phyloP scores from a whole-genome alignment of 2,113 vertebrate genomes.

The Zingel zingel region DNA sequence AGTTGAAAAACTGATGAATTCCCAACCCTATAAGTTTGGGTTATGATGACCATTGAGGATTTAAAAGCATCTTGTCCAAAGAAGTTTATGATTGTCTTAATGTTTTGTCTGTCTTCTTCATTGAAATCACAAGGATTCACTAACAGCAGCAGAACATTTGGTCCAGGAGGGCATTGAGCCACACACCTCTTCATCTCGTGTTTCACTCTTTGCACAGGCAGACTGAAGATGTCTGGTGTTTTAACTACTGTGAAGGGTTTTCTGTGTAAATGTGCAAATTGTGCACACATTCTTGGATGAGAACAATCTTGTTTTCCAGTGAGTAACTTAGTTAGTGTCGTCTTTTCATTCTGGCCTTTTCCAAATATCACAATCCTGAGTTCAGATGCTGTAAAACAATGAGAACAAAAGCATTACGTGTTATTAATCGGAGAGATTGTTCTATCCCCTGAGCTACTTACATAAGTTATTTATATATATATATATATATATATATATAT shows the following conservation, averaged over 20 bases:
- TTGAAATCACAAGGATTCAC: slow-evolving; percentile 45
- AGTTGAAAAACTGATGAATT: slow-evolving; percentile 22
- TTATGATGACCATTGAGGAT: slow-evolving; percentile 28
- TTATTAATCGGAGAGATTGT: too few species aligned
- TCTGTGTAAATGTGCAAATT: not conserved
- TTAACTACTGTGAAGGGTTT: too few species aligned
- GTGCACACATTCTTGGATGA: not conserved
- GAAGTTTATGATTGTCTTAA: slow-evolving; percentile 1
- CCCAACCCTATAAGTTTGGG: not conserved
- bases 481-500: too few species aligned
- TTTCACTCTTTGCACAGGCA: too few species aligned
- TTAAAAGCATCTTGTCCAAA: slow-evolving; percentile 46
- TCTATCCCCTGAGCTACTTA: too few species aligned
- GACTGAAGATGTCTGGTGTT: too few species aligned
- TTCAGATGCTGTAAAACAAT: not conserved
- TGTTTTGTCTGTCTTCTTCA: not conserved
- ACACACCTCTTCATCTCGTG: too few species aligned
- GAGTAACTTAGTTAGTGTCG: not conserved
- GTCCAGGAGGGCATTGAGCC: slow-evolving; percentile 4
- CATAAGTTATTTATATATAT: too few species aligned
- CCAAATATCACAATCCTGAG: not conserved
- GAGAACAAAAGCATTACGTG: not conserved
- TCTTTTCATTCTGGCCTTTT: not conserved
- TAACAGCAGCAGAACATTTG: slow-evolving; percentile 54
- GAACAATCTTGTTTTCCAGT: not conserved